Conservation (phyloP, 2,888 invertebrate species). For the Spicauda simplicius region DNA sequence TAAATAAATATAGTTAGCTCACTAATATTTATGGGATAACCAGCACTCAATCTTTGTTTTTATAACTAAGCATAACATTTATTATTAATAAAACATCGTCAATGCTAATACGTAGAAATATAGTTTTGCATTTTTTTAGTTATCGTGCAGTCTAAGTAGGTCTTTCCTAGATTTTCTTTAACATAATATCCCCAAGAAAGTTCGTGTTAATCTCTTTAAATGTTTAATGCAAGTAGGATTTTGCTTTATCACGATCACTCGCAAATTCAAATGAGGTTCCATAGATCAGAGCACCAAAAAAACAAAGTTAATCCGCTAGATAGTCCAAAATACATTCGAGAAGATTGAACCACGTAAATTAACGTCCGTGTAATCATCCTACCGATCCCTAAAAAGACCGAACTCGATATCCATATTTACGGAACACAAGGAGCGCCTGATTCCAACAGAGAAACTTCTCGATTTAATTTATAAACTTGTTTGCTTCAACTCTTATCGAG, state of each 20-base stretch:
- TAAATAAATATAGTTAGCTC: neutral
- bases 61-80: no score
- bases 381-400: constrained; percentile 52
- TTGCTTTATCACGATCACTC: neutral
- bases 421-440: constrained; percentile 70
- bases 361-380: neutral
- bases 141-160: no score
- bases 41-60: no score
- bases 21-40: no score
- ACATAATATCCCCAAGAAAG: no score
- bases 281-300: neutral
- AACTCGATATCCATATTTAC: constrained; percentile 63
- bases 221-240: no score
- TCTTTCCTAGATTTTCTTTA: no score
- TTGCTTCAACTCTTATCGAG: constrained; percentile 71
- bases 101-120: no score
- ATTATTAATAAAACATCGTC: no score
- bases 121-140: no score
- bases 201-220: no score
- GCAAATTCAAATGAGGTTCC: neutral
- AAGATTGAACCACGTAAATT: neutral
- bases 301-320: no score
- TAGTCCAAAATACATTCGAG: neutral
- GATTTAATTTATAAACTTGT: constrained; percentile 81
- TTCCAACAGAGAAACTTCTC: constrained; percentile 72